Conservation (phyloP, 2,888 invertebrate species). For the Parelbella ahira region DNA sequence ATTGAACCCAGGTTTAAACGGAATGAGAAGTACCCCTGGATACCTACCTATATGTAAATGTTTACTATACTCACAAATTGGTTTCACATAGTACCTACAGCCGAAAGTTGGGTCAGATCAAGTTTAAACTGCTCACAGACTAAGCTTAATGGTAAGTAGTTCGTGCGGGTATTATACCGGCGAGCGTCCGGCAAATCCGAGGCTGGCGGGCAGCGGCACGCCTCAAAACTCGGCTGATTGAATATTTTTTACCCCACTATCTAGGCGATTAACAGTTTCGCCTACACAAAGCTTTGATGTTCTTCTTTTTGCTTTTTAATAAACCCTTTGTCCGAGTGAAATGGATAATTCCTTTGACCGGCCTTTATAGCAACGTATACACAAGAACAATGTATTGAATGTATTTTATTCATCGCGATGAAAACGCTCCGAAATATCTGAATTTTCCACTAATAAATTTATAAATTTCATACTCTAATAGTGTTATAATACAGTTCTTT, state of each 20-base stretch:
- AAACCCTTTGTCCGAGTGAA: constrained; percentile 25
- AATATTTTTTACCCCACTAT: constrained; percentile 22
- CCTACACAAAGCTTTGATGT: constrained; percentile 25
- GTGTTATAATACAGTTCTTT: background rate
- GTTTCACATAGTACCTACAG: too few species aligned
- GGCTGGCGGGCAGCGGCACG: constrained; percentile 44
- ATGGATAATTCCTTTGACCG: constrained; percentile 23
- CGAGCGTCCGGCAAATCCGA: constrained; percentile 46
- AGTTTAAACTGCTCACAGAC: constrained; percentile 30
- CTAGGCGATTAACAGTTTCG: constrained; percentile 24
- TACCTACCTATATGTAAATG: too few species aligned
- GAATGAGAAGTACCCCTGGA: too few species aligned
- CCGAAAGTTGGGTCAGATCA: constrained; percentile 26
- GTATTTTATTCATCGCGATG: too few species aligned
- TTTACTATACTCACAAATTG: background rate
- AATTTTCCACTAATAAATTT: too few species aligned
- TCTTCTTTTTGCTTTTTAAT: constrained; percentile 21
- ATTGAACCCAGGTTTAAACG: too few species aligned
- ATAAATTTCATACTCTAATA: background rate
- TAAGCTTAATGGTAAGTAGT: constrained; percentile 36
- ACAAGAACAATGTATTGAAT: too few species aligned
- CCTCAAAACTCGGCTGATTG: constrained; percentile 27
- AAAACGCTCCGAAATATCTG: too few species aligned
- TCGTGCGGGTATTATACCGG: constrained; percentile 42
- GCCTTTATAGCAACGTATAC: constrained; percentile 7